Evolutionary conservation across 2,888 invertebrate genomes (phyloP).

Genomic region (Thalpophila matura): DNA sequence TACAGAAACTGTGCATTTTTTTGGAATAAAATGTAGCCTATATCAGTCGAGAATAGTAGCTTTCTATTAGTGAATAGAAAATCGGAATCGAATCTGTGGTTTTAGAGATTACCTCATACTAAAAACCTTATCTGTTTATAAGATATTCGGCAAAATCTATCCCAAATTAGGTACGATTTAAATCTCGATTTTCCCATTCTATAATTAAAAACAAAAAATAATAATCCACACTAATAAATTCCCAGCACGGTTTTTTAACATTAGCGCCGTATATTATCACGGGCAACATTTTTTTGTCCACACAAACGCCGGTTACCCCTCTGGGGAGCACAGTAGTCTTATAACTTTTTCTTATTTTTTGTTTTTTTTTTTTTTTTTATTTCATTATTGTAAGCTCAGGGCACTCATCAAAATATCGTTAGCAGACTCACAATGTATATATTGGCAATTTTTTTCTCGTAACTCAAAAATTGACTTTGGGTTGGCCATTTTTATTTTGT

Average conservation of each 20-base stretch:
- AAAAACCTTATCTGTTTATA: background rate
- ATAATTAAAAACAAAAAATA: conserved; percentile 42
- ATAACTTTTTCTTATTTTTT: conserved; percentile 71
- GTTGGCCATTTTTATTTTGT: conserved; percentile 56
- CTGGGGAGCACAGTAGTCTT: conserved; percentile 71
- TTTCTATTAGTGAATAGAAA: no score
- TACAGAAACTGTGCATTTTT: no score
- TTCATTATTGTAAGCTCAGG: conserved; percentile 78
- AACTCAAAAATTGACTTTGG: conserved; percentile 80
- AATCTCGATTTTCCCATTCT: background rate
- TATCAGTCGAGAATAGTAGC: no score
- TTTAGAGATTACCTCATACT: no score
- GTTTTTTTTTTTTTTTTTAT: conserved; percentile 54
- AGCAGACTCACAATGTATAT: conserved; percentile 78
- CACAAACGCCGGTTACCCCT: conserved; percentile 59
- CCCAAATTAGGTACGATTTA: background rate
- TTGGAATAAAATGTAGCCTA: no score
- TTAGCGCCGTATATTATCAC: conserved; percentile 56
- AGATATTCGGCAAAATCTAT: background rate
- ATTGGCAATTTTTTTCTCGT: conserved; percentile 87
- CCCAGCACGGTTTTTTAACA: conserved; percentile 27
- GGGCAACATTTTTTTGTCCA: conserved; percentile 50
- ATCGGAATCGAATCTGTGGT: no score
- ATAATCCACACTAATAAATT: conserved; percentile 29
- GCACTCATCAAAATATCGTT: conserved; percentile 89